Conservation (phyloP, 2,797 vertebrate species). For the Dipus sagitta region DNA sequence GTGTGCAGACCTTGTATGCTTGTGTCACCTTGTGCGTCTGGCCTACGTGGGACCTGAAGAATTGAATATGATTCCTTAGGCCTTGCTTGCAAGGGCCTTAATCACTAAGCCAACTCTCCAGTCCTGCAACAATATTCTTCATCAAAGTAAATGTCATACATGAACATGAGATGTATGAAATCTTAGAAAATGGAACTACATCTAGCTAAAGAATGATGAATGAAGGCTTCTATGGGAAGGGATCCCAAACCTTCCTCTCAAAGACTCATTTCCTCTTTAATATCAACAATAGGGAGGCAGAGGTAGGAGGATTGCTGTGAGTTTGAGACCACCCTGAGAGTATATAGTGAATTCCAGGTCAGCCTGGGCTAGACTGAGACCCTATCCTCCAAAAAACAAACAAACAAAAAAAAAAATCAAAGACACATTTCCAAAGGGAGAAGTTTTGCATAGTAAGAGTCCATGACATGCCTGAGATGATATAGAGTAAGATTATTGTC, state of each 20-base stretch:
- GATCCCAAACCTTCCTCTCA: neutral
- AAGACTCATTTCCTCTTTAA: neutral
- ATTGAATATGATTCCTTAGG: too few species aligned
- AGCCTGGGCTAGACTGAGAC: too few species aligned
- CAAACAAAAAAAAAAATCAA: neutral
- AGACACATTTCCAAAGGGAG: neutral
- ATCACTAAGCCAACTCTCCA: too few species aligned
- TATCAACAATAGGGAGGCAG: too few species aligned
- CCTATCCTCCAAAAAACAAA: too few species aligned
- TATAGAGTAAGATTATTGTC: neutral
- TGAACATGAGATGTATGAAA: neutral
- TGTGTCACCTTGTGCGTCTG: too few species aligned
- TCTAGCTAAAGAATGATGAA: neutral
- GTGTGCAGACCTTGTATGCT: too few species aligned
- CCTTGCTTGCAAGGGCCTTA: too few species aligned
- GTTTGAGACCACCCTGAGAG: too few species aligned
- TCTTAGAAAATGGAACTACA: neutral
- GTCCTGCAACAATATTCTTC: neutral
- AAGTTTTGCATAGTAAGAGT: neutral
- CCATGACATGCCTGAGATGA: neutral
- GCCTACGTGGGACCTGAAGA: too few species aligned
- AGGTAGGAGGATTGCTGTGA: too few species aligned
- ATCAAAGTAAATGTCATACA: neutral
- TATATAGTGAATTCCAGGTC: too few species aligned
- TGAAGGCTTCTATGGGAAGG: neutral